Percentiles rank a stretch among this genome's conserved stretches.
Evolutionary conservation across 2,888 invertebrate genomes (phyloP).

Genomic region (Melanchra persicariae): DNA sequence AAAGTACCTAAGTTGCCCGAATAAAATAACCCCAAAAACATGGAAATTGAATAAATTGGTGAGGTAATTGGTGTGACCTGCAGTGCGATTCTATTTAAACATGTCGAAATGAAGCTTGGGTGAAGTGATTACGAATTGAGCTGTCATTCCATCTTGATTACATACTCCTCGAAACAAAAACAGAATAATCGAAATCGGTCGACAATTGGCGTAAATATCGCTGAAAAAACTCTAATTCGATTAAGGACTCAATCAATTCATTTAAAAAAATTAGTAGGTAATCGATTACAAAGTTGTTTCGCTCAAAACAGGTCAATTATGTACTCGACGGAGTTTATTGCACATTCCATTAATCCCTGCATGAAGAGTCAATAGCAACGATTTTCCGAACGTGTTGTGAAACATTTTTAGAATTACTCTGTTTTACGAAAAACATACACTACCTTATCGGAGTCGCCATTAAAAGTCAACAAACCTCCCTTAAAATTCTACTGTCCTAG

Average conservation of each 20-base stretch:
- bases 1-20: too few species aligned
- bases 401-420: slow-evolving; percentile 15
- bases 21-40: too few species aligned
- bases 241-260: slow-evolving; percentile 19
- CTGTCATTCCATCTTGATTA: too few species aligned
- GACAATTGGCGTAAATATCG: too few species aligned
- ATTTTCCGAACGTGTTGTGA: slow-evolving; percentile 1
- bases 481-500: slow-evolving; percentile 32
- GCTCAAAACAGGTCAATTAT: slow-evolving; percentile 26
- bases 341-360: slow-evolving; percentile 23
- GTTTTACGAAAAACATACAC: not conserved
- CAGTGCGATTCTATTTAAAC: too few species aligned
- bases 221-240: slow-evolving; percentile 26
- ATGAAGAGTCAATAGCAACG: not conserved
- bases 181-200: too few species aligned
- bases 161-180: too few species aligned
- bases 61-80: too few species aligned
- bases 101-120: too few species aligned
- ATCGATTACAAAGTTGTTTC: slow-evolving; percentile 26
- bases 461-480: slow-evolving; percentile 17
- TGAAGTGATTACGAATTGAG: too few species aligned
- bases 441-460: slow-evolving; percentile 18
- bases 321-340: slow-evolving; percentile 30
- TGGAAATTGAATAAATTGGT: too few species aligned
- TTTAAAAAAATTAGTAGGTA: slow-evolving; percentile 17